phyloP scores from a whole-genome alignment of 2,888 invertebrate species.

The Hydrotaea cyrtoneurina region DNA sequence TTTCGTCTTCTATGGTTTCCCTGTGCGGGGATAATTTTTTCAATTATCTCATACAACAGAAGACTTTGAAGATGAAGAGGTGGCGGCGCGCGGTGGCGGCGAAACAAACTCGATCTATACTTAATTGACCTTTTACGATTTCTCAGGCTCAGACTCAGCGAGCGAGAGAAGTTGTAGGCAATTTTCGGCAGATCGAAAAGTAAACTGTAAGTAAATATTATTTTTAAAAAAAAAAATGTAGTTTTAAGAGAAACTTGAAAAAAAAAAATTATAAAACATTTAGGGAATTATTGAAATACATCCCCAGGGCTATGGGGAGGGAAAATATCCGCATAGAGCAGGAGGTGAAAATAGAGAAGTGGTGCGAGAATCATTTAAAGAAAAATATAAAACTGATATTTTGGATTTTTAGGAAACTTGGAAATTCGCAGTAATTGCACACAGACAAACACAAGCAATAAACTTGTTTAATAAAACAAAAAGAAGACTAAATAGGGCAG shows the following conservation, averaged over 20 bases:
- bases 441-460: too few species aligned
- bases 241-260: constrained; percentile 28
- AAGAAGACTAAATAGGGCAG: too few species aligned
- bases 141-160: neutral
- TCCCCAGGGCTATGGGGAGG: too few species aligned
- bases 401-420: too few species aligned
- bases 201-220: constrained; percentile 56
- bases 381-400: constrained; percentile 13
- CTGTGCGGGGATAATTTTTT: neutral
- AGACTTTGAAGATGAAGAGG: neutral
- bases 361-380: constrained; percentile 15
- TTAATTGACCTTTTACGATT: neutral
- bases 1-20: neutral
- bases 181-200: neutral
- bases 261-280: neutral
- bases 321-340: too few species aligned
- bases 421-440: too few species aligned
- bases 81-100: too few species aligned
- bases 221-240: constrained; percentile 45
- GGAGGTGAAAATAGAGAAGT: too few species aligned
- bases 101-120: neutral
- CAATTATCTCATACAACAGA: too few species aligned
- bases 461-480: too few species aligned
- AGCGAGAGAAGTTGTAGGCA: neutral
- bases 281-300: too few species aligned